Percentiles rank a stretch among this genome's conserved stretches.
Conservation (phyloP, 2,113 vertebrate genomes). For the Cyprinus carpio region DNA sequence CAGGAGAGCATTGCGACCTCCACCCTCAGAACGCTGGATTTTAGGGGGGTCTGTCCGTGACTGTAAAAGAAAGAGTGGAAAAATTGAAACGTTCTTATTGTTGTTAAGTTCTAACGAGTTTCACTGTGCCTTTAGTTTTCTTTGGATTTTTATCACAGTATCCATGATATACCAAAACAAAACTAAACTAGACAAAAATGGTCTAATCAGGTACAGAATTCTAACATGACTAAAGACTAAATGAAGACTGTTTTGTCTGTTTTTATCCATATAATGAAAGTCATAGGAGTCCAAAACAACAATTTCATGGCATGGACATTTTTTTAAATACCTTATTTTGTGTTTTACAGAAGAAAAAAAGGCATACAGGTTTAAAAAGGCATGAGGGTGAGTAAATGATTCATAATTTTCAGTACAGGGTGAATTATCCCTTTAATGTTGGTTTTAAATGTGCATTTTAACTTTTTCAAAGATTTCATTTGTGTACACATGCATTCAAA, state of each 20-base stretch:
- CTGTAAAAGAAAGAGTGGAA: conserved; percentile 51
- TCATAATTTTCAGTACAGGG: not conserved
- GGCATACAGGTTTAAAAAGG: not conserved
- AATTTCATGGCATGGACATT: not conserved
- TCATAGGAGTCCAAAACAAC: no score
- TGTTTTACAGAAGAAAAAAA: not conserved
- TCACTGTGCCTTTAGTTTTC: not conserved
- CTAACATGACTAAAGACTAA: no score
- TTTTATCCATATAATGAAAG: no score
- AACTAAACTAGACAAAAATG: not conserved
- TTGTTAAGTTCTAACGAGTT: not conserved
- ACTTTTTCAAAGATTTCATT: not conserved
- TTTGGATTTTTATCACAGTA: not conserved
- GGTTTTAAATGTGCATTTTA: not conserved
- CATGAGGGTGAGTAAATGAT: not conserved
- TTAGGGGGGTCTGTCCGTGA: conserved; percentile 59
- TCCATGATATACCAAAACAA: not conserved
- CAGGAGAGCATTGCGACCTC: conserved; percentile 83
- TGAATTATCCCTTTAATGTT: not conserved
- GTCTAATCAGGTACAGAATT: not conserved
- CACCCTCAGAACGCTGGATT: conserved; percentile 62
- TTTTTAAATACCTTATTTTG: not conserved
- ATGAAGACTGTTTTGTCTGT: no score
- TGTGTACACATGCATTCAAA: conserved; percentile 15
- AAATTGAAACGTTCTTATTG: not conserved